phyloP scores from a whole-genome alignment of 1,140 invertebrate species.

The Macrobrachium nipponense region DNA sequence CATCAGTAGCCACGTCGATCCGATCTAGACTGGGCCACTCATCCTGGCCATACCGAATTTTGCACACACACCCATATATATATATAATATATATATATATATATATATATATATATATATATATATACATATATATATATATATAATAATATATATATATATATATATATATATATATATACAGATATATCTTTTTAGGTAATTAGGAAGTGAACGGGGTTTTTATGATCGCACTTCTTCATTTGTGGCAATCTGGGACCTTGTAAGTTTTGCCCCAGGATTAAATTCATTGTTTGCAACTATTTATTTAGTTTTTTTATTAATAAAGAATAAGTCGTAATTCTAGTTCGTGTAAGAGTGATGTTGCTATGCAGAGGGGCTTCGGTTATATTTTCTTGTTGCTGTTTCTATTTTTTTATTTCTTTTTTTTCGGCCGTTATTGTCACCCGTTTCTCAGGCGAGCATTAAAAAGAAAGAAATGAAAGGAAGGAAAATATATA shows the following conservation, averaged over 20 bases:
- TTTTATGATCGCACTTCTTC: too few relatives aligned
- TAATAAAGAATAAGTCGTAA: too few relatives aligned
- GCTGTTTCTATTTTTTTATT: not conserved
- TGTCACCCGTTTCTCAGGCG: not conserved
- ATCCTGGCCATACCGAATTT: not conserved
- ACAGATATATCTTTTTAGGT: not conserved
- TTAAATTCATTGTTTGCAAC: too few relatives aligned
- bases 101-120: constrained; percentile 30
- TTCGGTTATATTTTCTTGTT: not conserved
- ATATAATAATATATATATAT: constrained; percentile 34
- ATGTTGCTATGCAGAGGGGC: not conserved
- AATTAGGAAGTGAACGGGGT: too few relatives aligned
- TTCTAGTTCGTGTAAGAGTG: too few relatives aligned
- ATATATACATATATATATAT: constrained; percentile 23
- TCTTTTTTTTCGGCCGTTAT: not conserved
- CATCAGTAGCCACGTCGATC: too few relatives aligned
- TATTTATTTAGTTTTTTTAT: too few relatives aligned
- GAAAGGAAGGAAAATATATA: not conserved
- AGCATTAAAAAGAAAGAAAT: not conserved
- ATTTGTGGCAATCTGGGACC: too few relatives aligned
- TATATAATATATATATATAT: constrained; percentile 36
- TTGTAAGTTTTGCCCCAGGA: too few relatives aligned
- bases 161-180: constrained; percentile 9
- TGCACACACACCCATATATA: constrained; percentile 14
- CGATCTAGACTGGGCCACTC: too few relatives aligned